Percentiles rank a stretch among this genome's conserved stretches.
These are phyloP conservation scores for Chromoteleia sp. DNA, from an alignment of 2,888 invertebrate genomes.

Conservation along the genomic window DNA sequence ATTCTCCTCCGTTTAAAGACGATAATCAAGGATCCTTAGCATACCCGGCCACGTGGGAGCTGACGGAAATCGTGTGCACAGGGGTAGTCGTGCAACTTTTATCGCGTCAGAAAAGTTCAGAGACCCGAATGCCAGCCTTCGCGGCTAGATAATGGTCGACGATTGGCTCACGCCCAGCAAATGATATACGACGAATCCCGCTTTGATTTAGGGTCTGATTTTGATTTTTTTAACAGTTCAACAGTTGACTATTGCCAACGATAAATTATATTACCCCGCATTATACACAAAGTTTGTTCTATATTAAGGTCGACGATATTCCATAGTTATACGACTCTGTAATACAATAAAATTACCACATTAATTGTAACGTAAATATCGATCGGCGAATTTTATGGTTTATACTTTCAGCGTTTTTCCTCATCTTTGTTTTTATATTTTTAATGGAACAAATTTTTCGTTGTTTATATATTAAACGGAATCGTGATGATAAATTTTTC, in stretches of 20 bases:
- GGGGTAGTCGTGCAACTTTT: slow-evolving; percentile 58
- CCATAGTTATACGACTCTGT: neutral
- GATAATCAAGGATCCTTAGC: slow-evolving; percentile 57
- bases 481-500: slow-evolving; percentile 47
- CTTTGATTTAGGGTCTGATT: slow-evolving; percentile 42
- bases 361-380: no score
- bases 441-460: slow-evolving; percentile 14
- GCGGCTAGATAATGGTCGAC: slow-evolving; percentile 59
- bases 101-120: slow-evolving; percentile 61
- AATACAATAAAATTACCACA: no score
- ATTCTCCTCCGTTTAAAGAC: slow-evolving; percentile 64
- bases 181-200: slow-evolving; percentile 33
- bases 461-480: slow-evolving; percentile 21
- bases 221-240: slow-evolving; percentile 43
- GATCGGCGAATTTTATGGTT: no score
- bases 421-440: no score
- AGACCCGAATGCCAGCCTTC: slow-evolving; percentile 52
- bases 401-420: no score
- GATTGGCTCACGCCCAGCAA: slow-evolving; percentile 60
- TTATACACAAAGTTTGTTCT: slow-evolving; percentile 14
- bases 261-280: slow-evolving; percentile 21
- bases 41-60: slow-evolving; percentile 51
- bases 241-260: slow-evolving; percentile 39
- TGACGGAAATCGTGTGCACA: slow-evolving; percentile 56
- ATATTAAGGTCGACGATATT: slow-evolving; percentile 7